Percentiles rank a stretch among this genome's conserved stretches.
These are phyloP conservation scores for Aphaenogaster rudis DNA, from an alignment of 1,140 invertebrate species.

Conservation along the genomic window DNA sequence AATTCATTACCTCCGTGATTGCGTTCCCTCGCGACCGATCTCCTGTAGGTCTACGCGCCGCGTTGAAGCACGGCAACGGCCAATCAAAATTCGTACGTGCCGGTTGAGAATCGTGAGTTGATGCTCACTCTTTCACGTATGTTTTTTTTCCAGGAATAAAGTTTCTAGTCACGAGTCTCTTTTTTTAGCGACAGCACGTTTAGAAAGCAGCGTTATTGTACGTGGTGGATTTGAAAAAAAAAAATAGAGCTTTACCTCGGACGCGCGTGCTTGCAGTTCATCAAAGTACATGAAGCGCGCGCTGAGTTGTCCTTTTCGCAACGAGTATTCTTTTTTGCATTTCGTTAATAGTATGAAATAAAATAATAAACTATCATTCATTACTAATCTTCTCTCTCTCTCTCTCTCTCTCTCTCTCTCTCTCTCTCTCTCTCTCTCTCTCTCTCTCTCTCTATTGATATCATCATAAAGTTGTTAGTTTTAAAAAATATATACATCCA, in stretches of 20 bases:
- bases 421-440: not conserved
- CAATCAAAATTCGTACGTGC: constrained; percentile 50
- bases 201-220: constrained; percentile 45
- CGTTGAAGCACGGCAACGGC: not conserved
- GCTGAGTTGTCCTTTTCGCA: not conserved
- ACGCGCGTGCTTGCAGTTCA: constrained; percentile 8
- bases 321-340: not conserved
- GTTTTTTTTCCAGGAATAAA: constrained; percentile 23
- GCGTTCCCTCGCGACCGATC: constrained; percentile 41
- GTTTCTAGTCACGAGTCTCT: constrained; percentile 39
- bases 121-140: not conserved
- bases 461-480: not conserved
- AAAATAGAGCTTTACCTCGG: not conserved
- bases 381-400: not conserved
- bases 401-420: not conserved
- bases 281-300: constrained; percentile 15
- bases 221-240: constrained; percentile 31
- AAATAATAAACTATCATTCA: not conserved
- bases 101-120: not conserved
- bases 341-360: not conserved
- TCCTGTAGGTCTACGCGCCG: not conserved
- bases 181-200: constrained; percentile 46
- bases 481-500: not conserved
- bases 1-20: constrained; percentile 60
- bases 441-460: not conserved